Evolutionary conservation across 2,888 invertebrate species (phyloP).

Genomic region (Hydrotaea cyrtoneurina): DNA sequence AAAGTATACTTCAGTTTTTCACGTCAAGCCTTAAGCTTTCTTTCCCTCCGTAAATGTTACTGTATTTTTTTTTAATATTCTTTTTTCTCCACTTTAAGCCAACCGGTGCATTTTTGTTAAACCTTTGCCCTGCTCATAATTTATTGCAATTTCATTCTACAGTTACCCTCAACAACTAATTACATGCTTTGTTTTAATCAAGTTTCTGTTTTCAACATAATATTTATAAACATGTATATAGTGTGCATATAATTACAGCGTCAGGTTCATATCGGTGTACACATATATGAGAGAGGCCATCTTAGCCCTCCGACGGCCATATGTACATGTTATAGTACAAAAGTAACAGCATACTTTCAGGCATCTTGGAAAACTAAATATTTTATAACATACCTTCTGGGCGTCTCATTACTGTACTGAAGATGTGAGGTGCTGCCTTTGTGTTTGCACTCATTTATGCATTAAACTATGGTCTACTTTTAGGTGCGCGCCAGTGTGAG

Average conservation of each 20-base stretch:
- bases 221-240: background rate
- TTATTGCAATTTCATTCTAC: background rate
- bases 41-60: too few species aligned
- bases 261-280: too few species aligned
- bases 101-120: too few species aligned
- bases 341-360: background rate
- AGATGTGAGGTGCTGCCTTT: background rate
- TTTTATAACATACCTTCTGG: background rate
- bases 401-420: background rate
- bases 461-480: background rate
- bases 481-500: background rate
- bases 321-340: background rate
- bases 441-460: background rate
- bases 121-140: background rate
- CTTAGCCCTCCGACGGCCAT: background rate
- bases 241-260: too few species aligned
- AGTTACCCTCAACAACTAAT: background rate
- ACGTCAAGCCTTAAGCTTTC: too few species aligned
- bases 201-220: background rate
- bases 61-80: too few species aligned
- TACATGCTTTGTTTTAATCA: constrained; percentile 6
- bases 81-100: too few species aligned
- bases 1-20: too few species aligned
- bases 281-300: background rate
- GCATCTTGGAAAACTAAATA: background rate